These are phyloP conservation scores for Halichoerus grypus DNA, from an alignment of 2,113 vertebrate genomes.

Conservation along the genomic window DNA sequence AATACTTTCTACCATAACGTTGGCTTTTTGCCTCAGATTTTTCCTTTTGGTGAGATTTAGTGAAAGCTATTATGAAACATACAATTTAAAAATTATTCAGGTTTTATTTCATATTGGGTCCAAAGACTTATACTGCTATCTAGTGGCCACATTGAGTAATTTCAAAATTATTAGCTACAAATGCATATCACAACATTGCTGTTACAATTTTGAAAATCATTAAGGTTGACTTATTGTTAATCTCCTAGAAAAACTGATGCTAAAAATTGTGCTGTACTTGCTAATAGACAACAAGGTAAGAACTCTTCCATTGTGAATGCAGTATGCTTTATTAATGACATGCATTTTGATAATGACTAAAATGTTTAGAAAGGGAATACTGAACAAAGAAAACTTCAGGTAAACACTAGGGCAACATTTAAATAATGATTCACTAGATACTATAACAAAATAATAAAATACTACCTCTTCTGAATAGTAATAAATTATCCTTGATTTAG, in stretches of 20 bases:
- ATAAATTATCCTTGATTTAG: background rate
- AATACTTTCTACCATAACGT: constrained; percentile 53
- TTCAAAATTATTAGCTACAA: background rate
- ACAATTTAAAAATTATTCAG: constrained; percentile 37
- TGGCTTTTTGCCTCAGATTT: constrained; percentile 62
- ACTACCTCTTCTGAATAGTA: background rate
- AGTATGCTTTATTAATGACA: background rate
- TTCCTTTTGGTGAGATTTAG: constrained; percentile 60
- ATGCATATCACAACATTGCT: background rate
- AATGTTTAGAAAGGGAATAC: background rate
- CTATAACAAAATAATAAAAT: background rate
- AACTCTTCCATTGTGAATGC: background rate
- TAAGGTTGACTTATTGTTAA: background rate
- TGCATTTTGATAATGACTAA: background rate
- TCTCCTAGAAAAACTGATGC: background rate
- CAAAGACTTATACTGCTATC: constrained; percentile 85
- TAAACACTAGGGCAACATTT: background rate
- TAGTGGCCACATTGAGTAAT: constrained; percentile 81
- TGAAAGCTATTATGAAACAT: constrained; percentile 10
- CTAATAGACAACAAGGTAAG: background rate
- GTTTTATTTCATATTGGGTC: background rate
- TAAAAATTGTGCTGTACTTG: background rate
- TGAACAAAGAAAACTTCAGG: background rate
- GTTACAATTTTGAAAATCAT: constrained; percentile 48
- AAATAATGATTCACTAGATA: background rate